Evolutionary conservation across 2,888 invertebrate species (phyloP), one percentile per base, ranked within the genome.

Genomic region (Pterostichus niger): DNA sequence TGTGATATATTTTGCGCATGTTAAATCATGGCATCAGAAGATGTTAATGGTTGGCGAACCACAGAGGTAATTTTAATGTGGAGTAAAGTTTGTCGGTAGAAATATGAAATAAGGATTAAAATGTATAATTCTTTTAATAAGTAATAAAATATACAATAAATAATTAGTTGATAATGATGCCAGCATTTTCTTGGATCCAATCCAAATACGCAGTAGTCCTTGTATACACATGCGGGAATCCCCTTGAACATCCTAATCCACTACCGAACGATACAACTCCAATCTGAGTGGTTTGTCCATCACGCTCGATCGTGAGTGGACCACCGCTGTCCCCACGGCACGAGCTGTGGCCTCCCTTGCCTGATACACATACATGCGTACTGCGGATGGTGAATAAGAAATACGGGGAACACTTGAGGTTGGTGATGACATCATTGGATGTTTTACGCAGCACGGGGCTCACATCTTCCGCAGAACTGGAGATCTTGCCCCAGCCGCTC

Each of bases 291-390:
- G n/a, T 6, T 17, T 54, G 35, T 31, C 54, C 68, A 46, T 76
- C 35, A 9, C 52, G 31, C 9, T 24, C 31, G 11, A 54, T 15
- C 6, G 68, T 68, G 24, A 83, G 64, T 10, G 83, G 83, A 0
- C 83, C 77, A 33, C 83, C 83, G 33, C 77, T 83, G 54, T 83
- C 83, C 46, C 83, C 91, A 35, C 90, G 91, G 84, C 93, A 92
- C 2, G 91, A 91, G 0, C 91, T 91, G n/a, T 88, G 89, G 0
- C 89, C 88, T 0, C 88, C 88, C 0, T 85, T 83, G 0, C 92
- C 92, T 17, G 88, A 88, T 35, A 91, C 90, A 84, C 92, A 93
- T 9, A 93, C 85, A 84, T 92, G 91, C 75, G 89, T 90, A 6
- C 86, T 86, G 15, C 89, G 88, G 31, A 92, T 88, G 0, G 86